phyloP scores from a whole-genome alignment of 2,888 invertebrate species.

The Andrena trimmerana region DNA sequence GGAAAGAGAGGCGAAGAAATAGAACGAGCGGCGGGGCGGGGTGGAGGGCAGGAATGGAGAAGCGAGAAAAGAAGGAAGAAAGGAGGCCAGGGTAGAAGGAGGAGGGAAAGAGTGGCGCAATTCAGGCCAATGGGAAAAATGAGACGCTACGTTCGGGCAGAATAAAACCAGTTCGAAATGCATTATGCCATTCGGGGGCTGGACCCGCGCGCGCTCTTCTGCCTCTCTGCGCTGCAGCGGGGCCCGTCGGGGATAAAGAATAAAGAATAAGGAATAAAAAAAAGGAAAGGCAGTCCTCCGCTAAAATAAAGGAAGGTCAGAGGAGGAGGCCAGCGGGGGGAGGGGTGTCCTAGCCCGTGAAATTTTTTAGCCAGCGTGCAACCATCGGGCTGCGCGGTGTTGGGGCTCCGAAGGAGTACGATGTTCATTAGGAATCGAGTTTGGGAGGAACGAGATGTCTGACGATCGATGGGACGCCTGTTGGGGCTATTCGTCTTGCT shows the following conservation, averaged over 20 bases:
- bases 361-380: conserved; percentile 54
- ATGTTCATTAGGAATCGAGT: conserved; percentile 16
- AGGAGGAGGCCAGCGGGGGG: conserved; percentile 47
- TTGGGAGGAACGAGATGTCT: conserved; percentile 5
- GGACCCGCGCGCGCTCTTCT: conserved; percentile 63
- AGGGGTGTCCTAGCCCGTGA: conserved; percentile 35
- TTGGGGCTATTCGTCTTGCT: neutral
- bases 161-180: conserved; percentile 81
- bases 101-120: conserved; percentile 67
- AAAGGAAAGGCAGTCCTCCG: conserved; percentile 73
- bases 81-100: conserved; percentile 49
- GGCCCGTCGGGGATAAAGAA: conserved; percentile 77
- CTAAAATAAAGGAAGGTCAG: conserved; percentile 46
- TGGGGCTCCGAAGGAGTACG: neutral
- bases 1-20: conserved; percentile 51
- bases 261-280: conserved; percentile 77
- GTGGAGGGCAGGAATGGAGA: conserved; percentile 59
- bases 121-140: conserved; percentile 77
- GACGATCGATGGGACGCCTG: conserved; percentile 11
- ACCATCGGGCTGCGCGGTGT: conserved; percentile 18
- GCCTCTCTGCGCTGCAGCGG: conserved; percentile 65
- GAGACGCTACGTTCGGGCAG: conserved; percentile 69
- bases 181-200: conserved; percentile 78
- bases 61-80: conserved; percentile 68
- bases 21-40: conserved; percentile 28